phyloP scores from a whole-genome alignment of 35 echinoderm and acorn worm genomes.

The Heliocidaris tuberculata region DNA sequence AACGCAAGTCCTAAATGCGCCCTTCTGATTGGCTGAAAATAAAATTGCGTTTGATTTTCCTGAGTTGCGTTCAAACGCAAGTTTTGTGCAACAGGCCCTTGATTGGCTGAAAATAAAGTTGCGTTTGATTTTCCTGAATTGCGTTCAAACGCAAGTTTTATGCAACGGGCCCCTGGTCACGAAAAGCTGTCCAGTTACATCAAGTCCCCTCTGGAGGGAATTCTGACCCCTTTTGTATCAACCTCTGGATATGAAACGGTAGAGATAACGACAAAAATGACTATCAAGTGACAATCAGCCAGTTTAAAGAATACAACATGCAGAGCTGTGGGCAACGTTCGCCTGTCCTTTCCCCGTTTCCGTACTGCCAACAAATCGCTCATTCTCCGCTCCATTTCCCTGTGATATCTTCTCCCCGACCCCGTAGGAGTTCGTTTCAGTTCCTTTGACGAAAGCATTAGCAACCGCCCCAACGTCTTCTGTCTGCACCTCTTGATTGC shows the following conservation, averaged over 20 bases:
- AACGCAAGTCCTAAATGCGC: too few relatives aligned
- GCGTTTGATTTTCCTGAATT: too few relatives aligned
- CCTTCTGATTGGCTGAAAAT: too few relatives aligned
- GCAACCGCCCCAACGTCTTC: not conserved
- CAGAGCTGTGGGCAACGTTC: constrained; percentile 12
- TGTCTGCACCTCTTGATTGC: not conserved
- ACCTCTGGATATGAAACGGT: not conserved
- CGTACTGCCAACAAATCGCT: not conserved
- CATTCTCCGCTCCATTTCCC: not conserved
- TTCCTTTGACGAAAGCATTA: not conserved
- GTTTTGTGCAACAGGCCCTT: too few relatives aligned
- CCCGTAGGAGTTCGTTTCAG: not conserved
- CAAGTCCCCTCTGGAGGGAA: not conserved
- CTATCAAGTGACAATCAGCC: not conserved
- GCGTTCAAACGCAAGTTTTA: not conserved
- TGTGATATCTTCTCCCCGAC: not conserved
- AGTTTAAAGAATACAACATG: not conserved
- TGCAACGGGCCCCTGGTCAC: not conserved
- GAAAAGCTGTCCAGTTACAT: not conserved
- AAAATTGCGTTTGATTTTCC: too few relatives aligned
- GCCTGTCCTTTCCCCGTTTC: not conserved
- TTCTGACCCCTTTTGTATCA: not conserved
- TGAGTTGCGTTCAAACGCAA: too few relatives aligned
- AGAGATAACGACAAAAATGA: too few relatives aligned
- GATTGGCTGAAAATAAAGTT: too few relatives aligned